Percentiles rank a stretch among this genome's conserved stretches.
Conservation (phyloP, 2,113 vertebrate genomes). For the Istiophorus platypterus region DNA sequence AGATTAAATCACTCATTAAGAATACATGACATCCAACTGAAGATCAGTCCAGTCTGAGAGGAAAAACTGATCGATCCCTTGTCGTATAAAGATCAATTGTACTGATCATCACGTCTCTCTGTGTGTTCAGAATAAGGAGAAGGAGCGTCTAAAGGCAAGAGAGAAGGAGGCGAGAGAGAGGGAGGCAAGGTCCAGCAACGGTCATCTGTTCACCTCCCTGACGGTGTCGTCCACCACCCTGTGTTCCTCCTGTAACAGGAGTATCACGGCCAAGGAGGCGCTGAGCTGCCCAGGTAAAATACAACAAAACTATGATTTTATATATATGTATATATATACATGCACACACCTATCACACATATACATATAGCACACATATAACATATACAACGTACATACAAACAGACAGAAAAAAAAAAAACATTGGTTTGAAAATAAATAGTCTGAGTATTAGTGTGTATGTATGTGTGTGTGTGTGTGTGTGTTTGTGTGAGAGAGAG, state of each 20-base stretch:
- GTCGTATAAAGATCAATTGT: background rate
- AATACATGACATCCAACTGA: no score
- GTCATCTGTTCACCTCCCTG: slow-evolving; percentile 95
- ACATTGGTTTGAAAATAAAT: background rate
- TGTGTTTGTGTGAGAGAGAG: slow-evolving; percentile 10
- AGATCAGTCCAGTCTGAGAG: background rate
- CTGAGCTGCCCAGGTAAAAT: slow-evolving; percentile 90
- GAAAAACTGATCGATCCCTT: background rate
- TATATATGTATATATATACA: no score
- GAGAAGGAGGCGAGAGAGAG: slow-evolving; percentile 91
- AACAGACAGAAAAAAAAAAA: no score
- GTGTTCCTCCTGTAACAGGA: slow-evolving; percentile 94
- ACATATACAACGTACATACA: no score
- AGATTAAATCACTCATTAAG: background rate
- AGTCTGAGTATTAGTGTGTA: background rate
- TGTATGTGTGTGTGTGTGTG: no score
- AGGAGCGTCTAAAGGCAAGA: slow-evolving; percentile 88
- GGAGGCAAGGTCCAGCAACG: slow-evolving; percentile 91
- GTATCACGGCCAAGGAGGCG: slow-evolving; percentile 96
- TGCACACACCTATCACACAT: no score
- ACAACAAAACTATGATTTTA: no score
- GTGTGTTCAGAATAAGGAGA: slow-evolving; percentile 89
- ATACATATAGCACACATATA: background rate
- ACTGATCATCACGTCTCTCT: background rate
- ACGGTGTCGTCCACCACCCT: slow-evolving; percentile 93